Base-by-base conservation (phyloP, 1,140 invertebrate genomes). In the Lethrus apterus region DNA sequence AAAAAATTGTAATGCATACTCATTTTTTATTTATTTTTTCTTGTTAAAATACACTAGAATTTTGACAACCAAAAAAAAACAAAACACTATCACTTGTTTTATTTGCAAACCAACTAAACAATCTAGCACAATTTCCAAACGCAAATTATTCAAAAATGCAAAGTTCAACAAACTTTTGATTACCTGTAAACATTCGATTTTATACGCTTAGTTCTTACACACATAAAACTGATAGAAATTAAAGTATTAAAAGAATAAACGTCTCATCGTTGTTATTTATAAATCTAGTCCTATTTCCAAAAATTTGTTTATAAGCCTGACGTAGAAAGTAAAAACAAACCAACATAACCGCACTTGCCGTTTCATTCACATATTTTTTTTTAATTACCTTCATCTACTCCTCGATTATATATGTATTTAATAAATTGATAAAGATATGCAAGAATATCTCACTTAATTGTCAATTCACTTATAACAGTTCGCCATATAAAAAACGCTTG, bases 321-420 rank as follows among this genome's bases (percentile, higher is more conserved):
- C 15, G 30, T 26, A 24, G 20, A 44, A n/a, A 7, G 23, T n/a
- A 26, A 26, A 7, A 26, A 7, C 5, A 26, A 5, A 7, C 5
- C 5, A 26, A 26, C 5, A 45, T 31, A 11, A 42, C 10, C 5
- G 9, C 26, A n/a, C 5, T 26, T n/a, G 23, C 23, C 5, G n/a
- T 26, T n/a, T n/a, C n/a, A 33, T 33, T 15, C 9, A 33, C 9
- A 8, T 33, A 5, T 13, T 15, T 5, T 8, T 11, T 11, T 33
- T 33, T 8, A 33, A 21, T 42, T 55, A 60, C 58, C 58, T 60
- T 60, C 58, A 60, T 60, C 58, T 60, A 60, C 56, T 58, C 50
- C 54, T 53, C 41, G 47, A 52, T 56, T 56, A 50, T n/a, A n/a
- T n/a, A 44, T 51, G 48, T 44, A 51, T 57, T 48, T 52, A 52